Conservation (phyloP, 2,113 vertebrate species). For the Datnioides undecimradiatus region DNA sequence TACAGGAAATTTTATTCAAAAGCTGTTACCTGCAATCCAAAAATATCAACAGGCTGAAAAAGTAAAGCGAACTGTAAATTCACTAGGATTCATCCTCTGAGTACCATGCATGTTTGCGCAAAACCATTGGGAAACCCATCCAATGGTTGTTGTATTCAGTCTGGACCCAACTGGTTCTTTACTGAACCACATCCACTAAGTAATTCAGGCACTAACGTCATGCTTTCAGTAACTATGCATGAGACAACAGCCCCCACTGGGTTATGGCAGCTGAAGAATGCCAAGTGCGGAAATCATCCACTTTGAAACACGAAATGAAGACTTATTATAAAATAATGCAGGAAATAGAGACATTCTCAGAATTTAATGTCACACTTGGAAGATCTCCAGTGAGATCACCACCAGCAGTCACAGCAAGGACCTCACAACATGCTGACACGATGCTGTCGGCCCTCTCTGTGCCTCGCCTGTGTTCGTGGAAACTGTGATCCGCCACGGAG, state of each 20-base stretch:
- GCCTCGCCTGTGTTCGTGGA: slow-evolving; percentile 11
- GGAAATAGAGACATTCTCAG: background rate
- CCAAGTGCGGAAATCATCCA: background rate
- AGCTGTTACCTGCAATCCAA: no score
- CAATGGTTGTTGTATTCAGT: background rate
- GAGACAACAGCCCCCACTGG: background rate
- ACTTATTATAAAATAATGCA: background rate
- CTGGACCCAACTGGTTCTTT: background rate
- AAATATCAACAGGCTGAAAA: no score
- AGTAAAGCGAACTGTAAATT: no score
- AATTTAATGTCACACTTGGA: background rate
- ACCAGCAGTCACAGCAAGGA: background rate
- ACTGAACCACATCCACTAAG: background rate
- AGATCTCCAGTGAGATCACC: background rate
- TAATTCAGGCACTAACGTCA: background rate
- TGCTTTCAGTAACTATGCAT: background rate
- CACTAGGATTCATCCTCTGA: background rate
- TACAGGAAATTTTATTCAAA: no score
- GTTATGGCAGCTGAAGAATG: background rate
- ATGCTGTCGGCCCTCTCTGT: background rate
- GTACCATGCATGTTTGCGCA: background rate
- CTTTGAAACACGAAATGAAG: background rate
- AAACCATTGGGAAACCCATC: background rate
- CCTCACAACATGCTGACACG: slow-evolving; percentile 26
- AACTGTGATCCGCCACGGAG: slow-evolving; percentile 27